phyloP scores from a whole-genome alignment of 2,797 vertebrate genomes.

The Netta rufina region DNA sequence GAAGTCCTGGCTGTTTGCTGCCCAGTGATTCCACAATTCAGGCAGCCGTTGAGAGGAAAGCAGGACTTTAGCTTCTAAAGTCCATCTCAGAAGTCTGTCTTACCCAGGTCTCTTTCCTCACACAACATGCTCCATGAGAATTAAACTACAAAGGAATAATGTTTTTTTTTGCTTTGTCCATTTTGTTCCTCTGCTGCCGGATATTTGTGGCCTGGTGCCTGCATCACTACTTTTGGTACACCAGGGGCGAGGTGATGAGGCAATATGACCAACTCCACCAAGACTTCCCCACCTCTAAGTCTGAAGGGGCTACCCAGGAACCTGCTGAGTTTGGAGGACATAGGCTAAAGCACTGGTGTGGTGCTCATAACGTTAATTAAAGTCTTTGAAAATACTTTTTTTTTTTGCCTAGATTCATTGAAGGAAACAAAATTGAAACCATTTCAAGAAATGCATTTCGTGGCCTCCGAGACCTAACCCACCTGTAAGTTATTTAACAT shows the following conservation, averaged over 20 bases:
- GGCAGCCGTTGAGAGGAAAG: neutral
- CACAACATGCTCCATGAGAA: neutral
- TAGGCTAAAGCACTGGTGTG: neutral
- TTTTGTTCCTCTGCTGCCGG: neutral
- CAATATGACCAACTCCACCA: neutral
- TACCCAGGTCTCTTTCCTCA: neutral
- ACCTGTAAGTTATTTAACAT: conserved; percentile 87
- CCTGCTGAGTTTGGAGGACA: neutral
- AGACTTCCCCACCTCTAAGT: neutral
- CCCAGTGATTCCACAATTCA: neutral
- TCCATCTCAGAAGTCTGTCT: neutral
- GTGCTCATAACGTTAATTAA: neutral
- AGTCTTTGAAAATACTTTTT: neutral
- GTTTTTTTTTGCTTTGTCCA: neutral
- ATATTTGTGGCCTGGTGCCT: neutral
- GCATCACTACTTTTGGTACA: neutral
- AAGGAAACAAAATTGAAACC: conserved; percentile 95
- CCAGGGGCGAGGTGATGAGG: neutral
- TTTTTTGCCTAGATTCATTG: conserved; percentile 88
- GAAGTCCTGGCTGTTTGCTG: neutral
- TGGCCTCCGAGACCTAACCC: conserved; percentile 95
- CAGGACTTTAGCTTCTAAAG: neutral
- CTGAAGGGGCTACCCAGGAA: neutral
- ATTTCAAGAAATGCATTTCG: conserved; percentile 93
- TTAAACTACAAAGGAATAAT: neutral